Conservation (phyloP, 2,797 vertebrate genomes). For the Lepus oiostolus region DNA sequence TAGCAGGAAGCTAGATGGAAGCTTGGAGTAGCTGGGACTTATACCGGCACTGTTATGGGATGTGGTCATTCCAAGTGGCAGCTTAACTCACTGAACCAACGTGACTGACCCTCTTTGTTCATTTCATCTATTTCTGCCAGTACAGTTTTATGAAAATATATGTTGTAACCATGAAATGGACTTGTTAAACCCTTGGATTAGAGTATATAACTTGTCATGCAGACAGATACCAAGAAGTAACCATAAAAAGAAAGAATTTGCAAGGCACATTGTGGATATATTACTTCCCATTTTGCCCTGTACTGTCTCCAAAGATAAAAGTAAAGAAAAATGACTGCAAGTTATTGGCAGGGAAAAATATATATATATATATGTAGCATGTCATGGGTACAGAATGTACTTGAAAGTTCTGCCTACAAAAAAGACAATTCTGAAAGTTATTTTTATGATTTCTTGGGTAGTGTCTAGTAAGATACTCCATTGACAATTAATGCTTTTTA, state of each 20-base stretch:
- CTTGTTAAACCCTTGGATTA: conserved; percentile 31
- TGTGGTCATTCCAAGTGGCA: too few relatives aligned
- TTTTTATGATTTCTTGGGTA: not conserved
- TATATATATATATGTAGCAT: not conserved
- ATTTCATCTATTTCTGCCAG: conserved; percentile 4
- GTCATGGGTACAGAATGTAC: not conserved
- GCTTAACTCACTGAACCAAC: too few relatives aligned
- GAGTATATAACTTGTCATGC: not conserved
- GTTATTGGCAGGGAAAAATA: not conserved
- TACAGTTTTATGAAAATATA: conserved; percentile 22
- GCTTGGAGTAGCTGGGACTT: too few relatives aligned
- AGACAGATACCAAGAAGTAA: not conserved
- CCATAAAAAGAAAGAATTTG: not conserved
- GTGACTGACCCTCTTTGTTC: not conserved
- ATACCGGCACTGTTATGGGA: too few relatives aligned
- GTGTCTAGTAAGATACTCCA: not conserved
- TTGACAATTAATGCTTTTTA: not conserved
- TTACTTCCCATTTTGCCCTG: not conserved
- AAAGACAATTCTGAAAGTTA: not conserved
- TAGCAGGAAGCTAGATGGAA: too few relatives aligned
- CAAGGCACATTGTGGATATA: not conserved
- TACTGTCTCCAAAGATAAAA: not conserved
- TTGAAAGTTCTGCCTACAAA: not conserved
- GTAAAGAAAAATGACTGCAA: not conserved
- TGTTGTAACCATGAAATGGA: conserved; percentile 39